Percentiles rank a stretch among this genome's conserved stretches.
Evolutionary conservation across 2,113 vertebrate genomes (phyloP).

Genomic region (Scartelaos histophorus): DNA sequence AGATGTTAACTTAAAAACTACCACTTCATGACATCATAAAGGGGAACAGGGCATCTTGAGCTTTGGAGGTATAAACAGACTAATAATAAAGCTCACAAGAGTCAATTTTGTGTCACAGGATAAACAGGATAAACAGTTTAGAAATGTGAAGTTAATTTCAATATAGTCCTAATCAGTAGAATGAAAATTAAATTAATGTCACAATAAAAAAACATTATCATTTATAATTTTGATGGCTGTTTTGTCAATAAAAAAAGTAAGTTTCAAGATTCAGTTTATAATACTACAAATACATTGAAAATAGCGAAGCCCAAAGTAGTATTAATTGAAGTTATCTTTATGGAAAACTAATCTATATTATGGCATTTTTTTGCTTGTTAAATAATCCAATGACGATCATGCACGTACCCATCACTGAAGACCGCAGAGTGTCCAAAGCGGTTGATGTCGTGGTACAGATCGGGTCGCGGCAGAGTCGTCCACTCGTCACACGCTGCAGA

Average conservation of each 20-base stretch:
- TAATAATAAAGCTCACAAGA: too few species aligned
- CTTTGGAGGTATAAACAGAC: too few species aligned
- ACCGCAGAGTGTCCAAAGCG: slow-evolving; percentile 94
- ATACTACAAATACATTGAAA: neutral
- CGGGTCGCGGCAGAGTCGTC: slow-evolving; percentile 86
- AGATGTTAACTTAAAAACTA: too few species aligned
- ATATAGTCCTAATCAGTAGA: neutral
- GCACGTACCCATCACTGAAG: slow-evolving; percentile 83
- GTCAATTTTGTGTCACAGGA: neutral
- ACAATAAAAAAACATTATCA: too few species aligned
- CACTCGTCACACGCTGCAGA: slow-evolving; percentile 89
- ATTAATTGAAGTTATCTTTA: neutral
- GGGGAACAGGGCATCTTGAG: too few species aligned
- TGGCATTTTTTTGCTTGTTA: too few species aligned
- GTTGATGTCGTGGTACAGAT: slow-evolving; percentile 87
- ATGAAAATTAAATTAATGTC: neutral
- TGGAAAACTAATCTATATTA: too few species aligned
- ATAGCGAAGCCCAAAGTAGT: neutral
- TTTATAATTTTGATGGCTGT: neutral
- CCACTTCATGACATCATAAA: too few species aligned
- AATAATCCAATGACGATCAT: too few species aligned
- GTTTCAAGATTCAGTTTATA: too few species aligned
- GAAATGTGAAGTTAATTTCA: neutral
- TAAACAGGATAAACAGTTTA: neutral
- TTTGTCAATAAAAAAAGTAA: too few species aligned